Evolutionary conservation across 2,113 vertebrate species (phyloP), one percentile per base, ranked within the genome.

Genomic region (Perccottus glenii): DNA sequence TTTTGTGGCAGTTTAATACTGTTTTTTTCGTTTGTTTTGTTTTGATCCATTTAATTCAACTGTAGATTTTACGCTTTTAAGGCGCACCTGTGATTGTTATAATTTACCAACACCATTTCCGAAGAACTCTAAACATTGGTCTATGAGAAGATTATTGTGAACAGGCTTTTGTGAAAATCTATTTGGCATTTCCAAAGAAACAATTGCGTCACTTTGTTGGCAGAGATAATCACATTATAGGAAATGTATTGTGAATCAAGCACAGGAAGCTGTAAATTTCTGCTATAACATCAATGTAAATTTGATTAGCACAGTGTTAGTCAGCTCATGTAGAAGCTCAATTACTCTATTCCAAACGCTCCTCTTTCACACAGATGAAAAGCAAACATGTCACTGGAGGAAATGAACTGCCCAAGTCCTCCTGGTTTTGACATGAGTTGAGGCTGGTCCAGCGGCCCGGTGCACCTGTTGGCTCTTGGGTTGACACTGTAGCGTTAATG

Each of bases 391-490:
- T 12, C 42, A 27, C 64, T 0, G 4, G 8, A 42, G 8, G 8
- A 19, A 53, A 82, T 77, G 45, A 74, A 65, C 60, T 56, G 73
- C 69, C 59, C 56, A 70, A 55, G 46, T 50, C 33, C 15, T 15
- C 42, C 71, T 70, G 52, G 14, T 50, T 75, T 51, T 75, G 73
- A 73, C 70, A 59, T 2, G 43, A 61, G 42, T 50, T 42, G 44
- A 52, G 60, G 44, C 44, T 45, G 49, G 58, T 78, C 55, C 64
- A 45, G 35, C 15, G 68, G 56, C 50, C 72, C 43, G 49, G 0
- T 6, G 52, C 82, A 81, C 82, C 83, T 82, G 82, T 75, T 77
- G 80, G 57, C 75, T 63, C 66, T 59, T 35, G 73, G 65, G 73
- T 74, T 4, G 51, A 8, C 42, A 56, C 76, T 69, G 69, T 80